phyloP scores from a whole-genome alignment of 2,113 vertebrate genomes.

The Machaerirhynchus nigripectus region DNA sequence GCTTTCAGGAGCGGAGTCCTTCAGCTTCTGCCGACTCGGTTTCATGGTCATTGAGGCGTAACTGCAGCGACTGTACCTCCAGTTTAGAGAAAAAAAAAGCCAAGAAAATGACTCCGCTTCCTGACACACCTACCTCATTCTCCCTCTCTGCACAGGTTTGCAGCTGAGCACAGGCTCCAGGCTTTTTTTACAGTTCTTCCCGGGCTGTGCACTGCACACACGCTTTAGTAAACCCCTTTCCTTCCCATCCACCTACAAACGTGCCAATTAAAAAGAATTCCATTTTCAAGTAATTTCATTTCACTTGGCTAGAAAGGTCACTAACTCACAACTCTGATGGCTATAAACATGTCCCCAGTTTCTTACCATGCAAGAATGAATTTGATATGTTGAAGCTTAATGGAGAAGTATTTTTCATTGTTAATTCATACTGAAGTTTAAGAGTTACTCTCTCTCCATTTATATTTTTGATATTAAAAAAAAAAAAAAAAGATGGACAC shows the following conservation, averaged over 20 bases:
- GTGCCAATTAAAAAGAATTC: slow-evolving; percentile 77
- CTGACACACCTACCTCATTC: slow-evolving; percentile 74
- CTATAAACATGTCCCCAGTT: slow-evolving; percentile 72
- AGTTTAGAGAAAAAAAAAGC: slow-evolving; percentile 68
- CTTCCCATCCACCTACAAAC: slow-evolving; percentile 56
- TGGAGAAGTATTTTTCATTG: slow-evolving; percentile 52
- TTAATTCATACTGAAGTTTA: slow-evolving; percentile 39
- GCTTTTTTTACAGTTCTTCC: background rate
- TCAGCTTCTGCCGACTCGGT: slow-evolving; percentile 88
- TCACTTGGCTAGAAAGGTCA: slow-evolving; percentile 79
- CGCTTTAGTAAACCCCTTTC: background rate
- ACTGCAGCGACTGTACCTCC: slow-evolving; percentile 79
- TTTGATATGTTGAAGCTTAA: slow-evolving; percentile 43
- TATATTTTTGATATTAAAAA: background rate
- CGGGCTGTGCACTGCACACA: background rate
- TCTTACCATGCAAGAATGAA: slow-evolving; percentile 58
- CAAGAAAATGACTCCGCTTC: slow-evolving; percentile 68
- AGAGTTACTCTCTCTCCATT: background rate
- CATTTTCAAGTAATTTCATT: slow-evolving; percentile 77
- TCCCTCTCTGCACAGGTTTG: slow-evolving; percentile 32
- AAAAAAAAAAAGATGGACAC: background rate
- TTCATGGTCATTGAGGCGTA: slow-evolving; percentile 84
- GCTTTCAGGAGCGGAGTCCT: slow-evolving; percentile 89
- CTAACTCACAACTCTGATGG: slow-evolving; percentile 76
- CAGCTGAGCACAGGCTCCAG: background rate